Conservation (phyloP, 2,888 invertebrate genomes). For the Andrena camellia region DNA sequence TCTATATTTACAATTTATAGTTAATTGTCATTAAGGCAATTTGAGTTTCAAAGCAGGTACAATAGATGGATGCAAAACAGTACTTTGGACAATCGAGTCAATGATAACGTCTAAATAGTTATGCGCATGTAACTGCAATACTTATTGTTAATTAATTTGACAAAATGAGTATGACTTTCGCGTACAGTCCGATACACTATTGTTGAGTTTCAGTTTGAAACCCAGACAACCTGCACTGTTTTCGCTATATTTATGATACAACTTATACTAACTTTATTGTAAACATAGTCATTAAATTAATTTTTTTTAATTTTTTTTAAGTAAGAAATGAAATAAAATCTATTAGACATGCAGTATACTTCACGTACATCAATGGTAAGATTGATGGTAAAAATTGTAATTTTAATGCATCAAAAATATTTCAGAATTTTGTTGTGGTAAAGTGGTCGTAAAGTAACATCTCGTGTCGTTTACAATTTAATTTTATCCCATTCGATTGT, state of each 20-base stretch:
- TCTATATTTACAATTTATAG: conserved; percentile 81
- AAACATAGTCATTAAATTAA: conserved; percentile 59
- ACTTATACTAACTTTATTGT: conserved; percentile 56
- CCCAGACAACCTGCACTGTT: conserved; percentile 65
- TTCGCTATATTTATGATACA: conserved; percentile 60
- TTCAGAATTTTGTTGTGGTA: conserved; percentile 37
- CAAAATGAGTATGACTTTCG: conserved; percentile 68
- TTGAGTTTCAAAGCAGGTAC: conserved; percentile 84
- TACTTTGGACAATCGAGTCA: conserved; percentile 63
- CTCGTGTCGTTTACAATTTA: conserved; percentile 35
- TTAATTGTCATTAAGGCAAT: conserved; percentile 84
- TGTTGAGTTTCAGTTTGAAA: conserved; percentile 70
- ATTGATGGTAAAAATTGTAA: conserved; percentile 41
- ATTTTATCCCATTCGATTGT: conserved; percentile 36
- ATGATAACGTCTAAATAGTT: conserved; percentile 51
- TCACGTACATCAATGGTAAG: conserved; percentile 42
- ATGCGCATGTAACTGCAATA: conserved; percentile 51
- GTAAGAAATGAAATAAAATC: conserved; percentile 55
- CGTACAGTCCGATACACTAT: conserved; percentile 67
- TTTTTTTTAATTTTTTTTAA: conserved; percentile 46
- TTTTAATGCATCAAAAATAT: conserved; percentile 54
- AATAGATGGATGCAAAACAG: conserved; percentile 72
- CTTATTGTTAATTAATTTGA: conserved; percentile 59
- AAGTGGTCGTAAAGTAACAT: conserved; percentile 38
- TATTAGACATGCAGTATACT: conserved; percentile 42